Percentiles rank a stretch among this genome's conserved stretches.
Conservation (phyloP, 2,113 vertebrate genomes). For the Nothoprocta pentlandii region DNA sequence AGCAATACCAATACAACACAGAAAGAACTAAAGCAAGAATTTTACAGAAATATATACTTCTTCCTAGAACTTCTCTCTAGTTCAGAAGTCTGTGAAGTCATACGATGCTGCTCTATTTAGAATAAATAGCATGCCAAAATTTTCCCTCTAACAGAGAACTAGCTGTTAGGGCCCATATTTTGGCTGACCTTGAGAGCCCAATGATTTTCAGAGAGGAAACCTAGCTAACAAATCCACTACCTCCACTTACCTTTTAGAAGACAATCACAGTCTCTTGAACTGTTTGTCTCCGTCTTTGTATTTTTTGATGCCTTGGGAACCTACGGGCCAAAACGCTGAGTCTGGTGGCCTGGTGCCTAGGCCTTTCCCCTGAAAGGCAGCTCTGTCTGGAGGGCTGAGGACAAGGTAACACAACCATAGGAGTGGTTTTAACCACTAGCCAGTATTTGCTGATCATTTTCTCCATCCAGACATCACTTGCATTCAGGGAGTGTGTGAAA, state of each 20-base stretch:
- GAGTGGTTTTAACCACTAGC: neutral
- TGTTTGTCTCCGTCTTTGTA: neutral
- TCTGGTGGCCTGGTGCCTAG: neutral
- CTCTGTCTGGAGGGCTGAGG: constrained; percentile 47
- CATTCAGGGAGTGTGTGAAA: neutral
- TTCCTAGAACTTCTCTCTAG: neutral
- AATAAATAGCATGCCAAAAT: neutral
- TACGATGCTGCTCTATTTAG: neutral
- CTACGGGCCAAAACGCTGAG: neutral
- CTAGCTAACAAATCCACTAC: constrained; percentile 3
- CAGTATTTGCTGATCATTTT: neutral
- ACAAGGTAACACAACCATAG: neutral
- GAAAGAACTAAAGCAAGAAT: neutral
- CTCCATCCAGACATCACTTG: neutral
- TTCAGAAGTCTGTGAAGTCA: neutral
- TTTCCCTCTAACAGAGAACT: neutral
- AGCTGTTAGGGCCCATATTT: constrained; percentile 10
- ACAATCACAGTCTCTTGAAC: neutral
- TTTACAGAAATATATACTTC: neutral
- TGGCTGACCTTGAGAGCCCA: neutral
- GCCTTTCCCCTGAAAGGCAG: neutral
- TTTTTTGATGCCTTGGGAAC: neutral
- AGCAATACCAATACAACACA: neutral
- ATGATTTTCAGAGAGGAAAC: neutral
- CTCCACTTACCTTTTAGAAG: neutral